phyloP scores from a whole-genome alignment of 2,113 vertebrate species.

The Oncorhynchus nerka region DNA sequence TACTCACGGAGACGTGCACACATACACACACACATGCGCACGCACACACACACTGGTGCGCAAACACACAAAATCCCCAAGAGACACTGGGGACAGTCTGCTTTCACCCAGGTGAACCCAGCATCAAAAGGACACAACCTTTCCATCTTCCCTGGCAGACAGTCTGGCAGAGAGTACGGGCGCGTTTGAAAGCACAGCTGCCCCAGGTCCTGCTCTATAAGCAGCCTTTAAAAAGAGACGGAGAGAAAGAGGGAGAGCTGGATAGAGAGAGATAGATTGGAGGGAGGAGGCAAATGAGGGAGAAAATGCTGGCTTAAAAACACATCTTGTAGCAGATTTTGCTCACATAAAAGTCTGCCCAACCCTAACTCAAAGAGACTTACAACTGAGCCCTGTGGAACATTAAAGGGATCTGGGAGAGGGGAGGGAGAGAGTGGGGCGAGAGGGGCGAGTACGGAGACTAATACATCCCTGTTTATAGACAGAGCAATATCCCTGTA shows the following conservation, averaged over 20 bases:
- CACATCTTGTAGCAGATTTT: neutral
- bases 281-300: neutral
- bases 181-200: constrained; percentile 44
- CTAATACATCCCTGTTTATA: too few species aligned
- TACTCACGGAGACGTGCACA: neutral
- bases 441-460: neutral
- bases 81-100: neutral
- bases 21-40: neutral
- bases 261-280: neutral
- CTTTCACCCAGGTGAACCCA: constrained; percentile 41
- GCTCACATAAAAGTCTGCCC: neutral
- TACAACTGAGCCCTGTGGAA: constrained; percentile 6
- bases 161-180: neutral
- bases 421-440: neutral
- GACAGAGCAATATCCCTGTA: too few species aligned
- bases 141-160: neutral
- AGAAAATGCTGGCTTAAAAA: neutral
- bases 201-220: constrained; percentile 45
- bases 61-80: neutral
- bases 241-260: neutral
- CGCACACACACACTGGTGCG: too few species aligned
- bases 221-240: constrained; percentile 32
- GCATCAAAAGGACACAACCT: constrained; percentile 28
- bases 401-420: neutral
- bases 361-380: constrained; percentile 39